Evolutionary conservation across 2,113 vertebrate species (phyloP).

Genomic region (Oryzias curvinotus): DNA sequence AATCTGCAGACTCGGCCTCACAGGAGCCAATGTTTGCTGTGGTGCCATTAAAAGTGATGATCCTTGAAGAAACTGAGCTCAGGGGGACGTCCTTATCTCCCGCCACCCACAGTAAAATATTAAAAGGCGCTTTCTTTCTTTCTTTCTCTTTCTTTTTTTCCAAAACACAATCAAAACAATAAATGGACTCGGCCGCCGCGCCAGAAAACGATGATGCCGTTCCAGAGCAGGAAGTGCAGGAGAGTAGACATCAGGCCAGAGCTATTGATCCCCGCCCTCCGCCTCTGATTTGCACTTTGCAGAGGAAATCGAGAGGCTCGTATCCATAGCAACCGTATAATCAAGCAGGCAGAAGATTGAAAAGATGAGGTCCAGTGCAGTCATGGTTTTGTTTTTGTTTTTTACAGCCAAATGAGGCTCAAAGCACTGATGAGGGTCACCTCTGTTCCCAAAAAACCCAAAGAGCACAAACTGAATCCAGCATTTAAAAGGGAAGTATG

Average conservation of each 20-base stretch:
- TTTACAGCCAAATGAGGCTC: neutral
- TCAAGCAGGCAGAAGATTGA: neutral
- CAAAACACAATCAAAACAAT: neutral
- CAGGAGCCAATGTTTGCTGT: constrained; percentile 9
- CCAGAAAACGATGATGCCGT: constrained; percentile 1
- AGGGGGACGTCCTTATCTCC: neutral
- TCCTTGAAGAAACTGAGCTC: neutral
- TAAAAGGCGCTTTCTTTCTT: neutral
- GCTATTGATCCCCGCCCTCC: constrained; percentile 37
- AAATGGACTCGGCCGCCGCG: neutral
- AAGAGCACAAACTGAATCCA: neutral
- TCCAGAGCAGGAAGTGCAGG: neutral
- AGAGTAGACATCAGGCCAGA: constrained; percentile 1
- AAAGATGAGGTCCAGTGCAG: constrained; percentile 3
- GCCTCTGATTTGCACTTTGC: constrained; percentile 42
- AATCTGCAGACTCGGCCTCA: constrained; percentile 1
- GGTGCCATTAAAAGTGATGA: neutral
- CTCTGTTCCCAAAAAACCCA: neutral
- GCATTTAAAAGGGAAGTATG: neutral
- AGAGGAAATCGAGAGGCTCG: constrained; percentile 33
- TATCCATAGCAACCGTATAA: constrained; percentile 59
- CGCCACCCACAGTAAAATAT: neutral
- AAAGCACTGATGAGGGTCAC: neutral
- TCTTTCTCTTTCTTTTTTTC: too few relatives aligned
- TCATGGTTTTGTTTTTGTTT: neutral